Evolutionary conservation across 2,797 vertebrate species (phyloP).

Genomic region (Hafferia zeledoni): DNA sequence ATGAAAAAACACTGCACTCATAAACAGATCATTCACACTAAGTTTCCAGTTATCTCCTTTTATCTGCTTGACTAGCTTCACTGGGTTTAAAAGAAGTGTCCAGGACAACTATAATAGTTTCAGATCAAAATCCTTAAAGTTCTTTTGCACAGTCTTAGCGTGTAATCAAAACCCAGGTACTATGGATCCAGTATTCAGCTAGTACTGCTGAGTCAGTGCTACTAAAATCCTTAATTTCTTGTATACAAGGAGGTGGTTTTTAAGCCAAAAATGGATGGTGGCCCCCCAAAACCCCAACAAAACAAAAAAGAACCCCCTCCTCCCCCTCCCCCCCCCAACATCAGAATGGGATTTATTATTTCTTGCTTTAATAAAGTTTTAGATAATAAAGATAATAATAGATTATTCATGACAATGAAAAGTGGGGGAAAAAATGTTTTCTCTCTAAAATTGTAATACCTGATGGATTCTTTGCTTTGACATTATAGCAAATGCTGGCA

Average conservation of each 20-base stretch:
- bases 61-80: background rate
- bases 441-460: background rate
- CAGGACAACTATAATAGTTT: background rate
- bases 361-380: background rate
- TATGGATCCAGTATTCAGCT: background rate
- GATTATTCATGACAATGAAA: background rate
- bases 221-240: background rate
- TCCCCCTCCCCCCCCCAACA: background rate
- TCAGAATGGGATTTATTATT: background rate
- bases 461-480: background rate
- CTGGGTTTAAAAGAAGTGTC: background rate
- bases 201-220: background rate
- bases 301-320: background rate
- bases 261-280: background rate
- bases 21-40: conserved; percentile 1
- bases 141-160: background rate
- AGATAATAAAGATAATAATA: too few species aligned
- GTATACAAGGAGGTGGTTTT: background rate
- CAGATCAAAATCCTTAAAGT: background rate
- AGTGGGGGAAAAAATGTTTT: background rate
- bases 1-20: conserved; percentile 19
- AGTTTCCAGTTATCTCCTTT: conserved; percentile 8
- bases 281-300: background rate
- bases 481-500: background rate
- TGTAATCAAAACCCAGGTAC: background rate